Conservation (phyloP, 2,888 invertebrate genomes). For the Aporophyla lueneburgensis region DNA sequence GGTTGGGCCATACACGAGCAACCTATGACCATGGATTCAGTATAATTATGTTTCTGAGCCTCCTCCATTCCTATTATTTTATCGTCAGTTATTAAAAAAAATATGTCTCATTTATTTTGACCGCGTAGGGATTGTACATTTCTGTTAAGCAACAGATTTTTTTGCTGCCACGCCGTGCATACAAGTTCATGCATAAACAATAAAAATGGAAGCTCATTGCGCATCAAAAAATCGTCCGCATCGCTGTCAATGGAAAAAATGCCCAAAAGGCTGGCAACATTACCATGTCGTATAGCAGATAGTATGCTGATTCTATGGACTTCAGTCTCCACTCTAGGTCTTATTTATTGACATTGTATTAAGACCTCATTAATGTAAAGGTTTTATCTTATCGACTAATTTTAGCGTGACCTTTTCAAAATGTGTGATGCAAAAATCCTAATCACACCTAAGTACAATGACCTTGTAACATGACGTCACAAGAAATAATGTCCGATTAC, state of each 20-base stretch:
- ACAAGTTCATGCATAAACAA: too few species aligned
- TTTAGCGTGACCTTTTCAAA: neutral
- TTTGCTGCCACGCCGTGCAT: too few species aligned
- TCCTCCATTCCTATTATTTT: too few species aligned
- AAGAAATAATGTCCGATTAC: slow-evolving; percentile 47
- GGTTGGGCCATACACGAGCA: too few species aligned
- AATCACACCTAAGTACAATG: slow-evolving; percentile 22
- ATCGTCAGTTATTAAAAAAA: too few species aligned
- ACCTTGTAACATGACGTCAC: slow-evolving; percentile 32
- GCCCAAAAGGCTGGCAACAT: neutral
- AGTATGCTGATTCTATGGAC: neutral
- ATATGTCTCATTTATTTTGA: too few species aligned
- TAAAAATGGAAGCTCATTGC: too few species aligned
- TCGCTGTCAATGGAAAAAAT: neutral
- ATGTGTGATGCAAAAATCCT: slow-evolving; percentile 3
- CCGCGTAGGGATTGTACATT: too few species aligned
- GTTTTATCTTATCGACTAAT: slow-evolving; percentile 5
- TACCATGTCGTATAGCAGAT: neutral
- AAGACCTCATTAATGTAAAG: neutral
- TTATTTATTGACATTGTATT: neutral
- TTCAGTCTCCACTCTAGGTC: neutral
- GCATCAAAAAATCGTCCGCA: too few species aligned
- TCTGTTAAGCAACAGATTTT: too few species aligned
- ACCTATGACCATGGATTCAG: too few species aligned
- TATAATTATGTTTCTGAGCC: too few species aligned